These are phyloP conservation scores for Ictalurus punctatus DNA, from an alignment of 2,113 vertebrate species.

Conservation along the genomic window DNA sequence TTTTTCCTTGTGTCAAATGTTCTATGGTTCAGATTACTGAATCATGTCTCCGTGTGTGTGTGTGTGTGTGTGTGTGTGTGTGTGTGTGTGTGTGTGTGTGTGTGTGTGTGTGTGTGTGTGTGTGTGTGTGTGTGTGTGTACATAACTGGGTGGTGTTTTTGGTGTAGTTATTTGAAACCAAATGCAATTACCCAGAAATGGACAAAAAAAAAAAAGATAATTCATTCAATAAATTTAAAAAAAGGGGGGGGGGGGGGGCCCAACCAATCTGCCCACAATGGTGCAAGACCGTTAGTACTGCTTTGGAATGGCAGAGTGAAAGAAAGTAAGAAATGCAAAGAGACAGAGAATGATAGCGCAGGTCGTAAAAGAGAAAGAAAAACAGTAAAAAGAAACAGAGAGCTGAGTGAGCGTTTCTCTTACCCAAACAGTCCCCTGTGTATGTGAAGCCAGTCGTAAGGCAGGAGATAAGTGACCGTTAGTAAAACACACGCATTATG, in stretches of 20 bases:
- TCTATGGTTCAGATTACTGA: too few species aligned
- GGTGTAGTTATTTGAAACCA: not conserved
- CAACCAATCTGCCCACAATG: not conserved
- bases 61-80: too few species aligned
- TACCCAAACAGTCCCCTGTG: slow-evolving; percentile 89
- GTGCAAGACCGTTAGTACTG: not conserved
- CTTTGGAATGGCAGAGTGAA: not conserved
- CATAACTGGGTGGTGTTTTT: not conserved
- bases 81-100: too few species aligned
- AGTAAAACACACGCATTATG: slow-evolving; percentile 59
- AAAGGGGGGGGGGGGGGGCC: too few species aligned
- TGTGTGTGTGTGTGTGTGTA: too few species aligned
- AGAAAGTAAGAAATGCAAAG: not conserved
- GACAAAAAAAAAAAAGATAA: not conserved
- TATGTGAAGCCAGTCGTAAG: slow-evolving; percentile 69
- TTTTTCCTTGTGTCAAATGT: too few species aligned
- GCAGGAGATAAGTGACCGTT: slow-evolving; percentile 72
- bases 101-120: not conserved
- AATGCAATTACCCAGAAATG: not conserved
- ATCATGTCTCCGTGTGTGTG: too few species aligned
- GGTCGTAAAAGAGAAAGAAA: slow-evolving; percentile 17
- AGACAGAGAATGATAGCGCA: not conserved
- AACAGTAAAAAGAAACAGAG: not conserved
- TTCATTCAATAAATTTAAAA: not conserved
- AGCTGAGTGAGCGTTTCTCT: slow-evolving; percentile 63